A percentile compares a stretch with the other conserved stretches of the same genome.
phyloP scores from a whole-genome alignment of 1,140 invertebrate genomes.

The Orussus abietinus region DNA sequence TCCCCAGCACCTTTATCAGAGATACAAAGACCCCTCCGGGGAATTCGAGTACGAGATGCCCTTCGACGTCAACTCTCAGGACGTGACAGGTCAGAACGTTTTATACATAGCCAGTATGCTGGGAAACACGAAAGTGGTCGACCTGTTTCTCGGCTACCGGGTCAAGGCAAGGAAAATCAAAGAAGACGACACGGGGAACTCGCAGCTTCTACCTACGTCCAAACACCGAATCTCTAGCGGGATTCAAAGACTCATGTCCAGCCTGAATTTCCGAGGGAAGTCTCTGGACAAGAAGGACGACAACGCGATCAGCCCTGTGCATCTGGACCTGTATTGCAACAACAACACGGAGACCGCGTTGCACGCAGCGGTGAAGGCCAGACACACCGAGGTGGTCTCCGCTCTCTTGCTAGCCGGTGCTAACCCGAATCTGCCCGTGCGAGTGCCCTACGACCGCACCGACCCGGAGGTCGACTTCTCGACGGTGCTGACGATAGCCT shows the following conservation, averaged over 20 bases:
- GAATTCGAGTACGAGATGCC: constrained; percentile 81
- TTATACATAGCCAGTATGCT: constrained; percentile 84
- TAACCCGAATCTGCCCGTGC: constrained; percentile 64
- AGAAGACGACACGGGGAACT: constrained; percentile 39
- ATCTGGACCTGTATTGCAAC: constrained; percentile 73
- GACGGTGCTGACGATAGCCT: constrained; percentile 49
- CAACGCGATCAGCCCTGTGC: constrained; percentile 63
- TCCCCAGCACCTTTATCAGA: constrained; percentile 61
- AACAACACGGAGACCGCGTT: constrained; percentile 72
- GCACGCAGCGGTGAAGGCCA: constrained; percentile 73
- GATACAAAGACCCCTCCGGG: constrained; percentile 63
- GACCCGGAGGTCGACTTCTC: constrained; percentile 42
- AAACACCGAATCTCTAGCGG: constrained; percentile 77
- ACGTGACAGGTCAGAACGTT: constrained; percentile 84
- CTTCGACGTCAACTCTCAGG: constrained; percentile 86
- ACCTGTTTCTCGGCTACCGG: constrained; percentile 71
- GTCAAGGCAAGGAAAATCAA: constrained; percentile 63
- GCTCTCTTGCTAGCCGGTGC: constrained; percentile 71
- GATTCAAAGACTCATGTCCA: constrained; percentile 83
- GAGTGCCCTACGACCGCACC: constrained; percentile 47
- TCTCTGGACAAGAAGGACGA: constrained; percentile 55
- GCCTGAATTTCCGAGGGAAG: constrained; percentile 62
- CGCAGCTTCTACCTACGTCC: constrained; percentile 53
- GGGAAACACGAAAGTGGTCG: constrained; percentile 77
- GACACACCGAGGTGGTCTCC: constrained; percentile 70